A percentile compares a stretch with the other conserved stretches of the same genome.
phyloP scores from a whole-genome alignment of 1,140 invertebrate genomes.

The Palaemon carinicauda region DNA sequence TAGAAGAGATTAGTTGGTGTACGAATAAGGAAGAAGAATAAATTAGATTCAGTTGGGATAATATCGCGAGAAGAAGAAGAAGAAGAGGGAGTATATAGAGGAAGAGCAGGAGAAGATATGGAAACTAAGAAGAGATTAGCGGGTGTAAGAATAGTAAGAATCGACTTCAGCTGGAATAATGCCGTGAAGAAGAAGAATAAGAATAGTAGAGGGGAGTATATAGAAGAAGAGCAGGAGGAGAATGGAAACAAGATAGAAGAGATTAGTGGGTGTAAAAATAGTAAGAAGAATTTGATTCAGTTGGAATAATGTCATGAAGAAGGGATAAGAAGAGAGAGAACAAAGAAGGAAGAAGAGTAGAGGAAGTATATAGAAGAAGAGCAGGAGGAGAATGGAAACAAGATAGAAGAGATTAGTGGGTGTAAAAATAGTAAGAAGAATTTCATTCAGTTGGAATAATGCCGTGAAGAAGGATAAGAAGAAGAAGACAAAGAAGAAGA shows the following conservation, averaged over 20 bases:
- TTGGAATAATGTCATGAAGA: background rate
- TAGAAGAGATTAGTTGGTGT: no score
- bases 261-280: background rate
- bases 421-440: background rate
- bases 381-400: background rate
- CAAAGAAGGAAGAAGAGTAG: background rate
- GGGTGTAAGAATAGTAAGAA: no score
- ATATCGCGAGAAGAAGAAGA: background rate
- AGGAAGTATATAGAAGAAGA: background rate
- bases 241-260: no score
- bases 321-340: background rate
- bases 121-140: no score
- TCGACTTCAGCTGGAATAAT: no score
- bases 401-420: no score
- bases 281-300: background rate
- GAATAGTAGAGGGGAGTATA: no score
- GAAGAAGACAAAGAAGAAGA: background rate
- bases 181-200: no score
- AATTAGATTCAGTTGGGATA: no score
- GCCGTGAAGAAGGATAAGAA: background rate
- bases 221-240: background rate
- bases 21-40: no score
- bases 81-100: background rate
- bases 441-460: background rate
- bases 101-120: background rate